Evolutionary conservation across 2,797 vertebrate species (phyloP).

Genomic region (Pogoniulus pusillus): DNA sequence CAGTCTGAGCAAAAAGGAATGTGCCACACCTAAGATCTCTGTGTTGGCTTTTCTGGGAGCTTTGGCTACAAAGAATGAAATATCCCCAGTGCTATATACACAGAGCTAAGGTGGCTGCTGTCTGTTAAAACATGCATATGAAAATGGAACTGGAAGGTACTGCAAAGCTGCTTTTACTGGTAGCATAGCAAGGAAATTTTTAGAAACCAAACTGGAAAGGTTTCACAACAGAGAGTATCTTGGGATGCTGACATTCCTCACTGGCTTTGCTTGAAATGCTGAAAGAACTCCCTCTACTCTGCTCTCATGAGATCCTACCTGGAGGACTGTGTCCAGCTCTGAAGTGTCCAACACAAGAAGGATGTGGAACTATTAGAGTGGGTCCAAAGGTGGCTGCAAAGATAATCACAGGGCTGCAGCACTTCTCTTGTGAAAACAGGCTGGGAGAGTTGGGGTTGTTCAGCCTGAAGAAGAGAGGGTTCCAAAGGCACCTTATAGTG

Average conservation of each 20-base stretch:
- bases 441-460: no score
- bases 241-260: not conserved
- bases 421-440: no score
- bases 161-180: constrained; percentile 21
- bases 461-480: no score
- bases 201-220: not conserved
- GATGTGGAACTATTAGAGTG: no score
- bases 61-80: not conserved
- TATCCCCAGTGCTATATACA: not conserved
- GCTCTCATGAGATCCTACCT: no score
- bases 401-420: no score
- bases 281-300: not conserved
- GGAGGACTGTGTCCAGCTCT: no score
- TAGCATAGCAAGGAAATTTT: not conserved
- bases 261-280: not conserved
- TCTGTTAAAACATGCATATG: not conserved
- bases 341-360: no score
- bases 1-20: constrained; percentile 48
- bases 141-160: constrained; percentile 11
- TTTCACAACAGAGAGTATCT: not conserved
- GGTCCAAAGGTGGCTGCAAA: no score
- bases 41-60: not conserved
- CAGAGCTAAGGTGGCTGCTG: not conserved
- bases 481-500: no score
- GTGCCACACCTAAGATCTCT: constrained; percentile 36